Conservation (phyloP, 2,113 vertebrate genomes). For the Nanorana parkeri region DNA sequence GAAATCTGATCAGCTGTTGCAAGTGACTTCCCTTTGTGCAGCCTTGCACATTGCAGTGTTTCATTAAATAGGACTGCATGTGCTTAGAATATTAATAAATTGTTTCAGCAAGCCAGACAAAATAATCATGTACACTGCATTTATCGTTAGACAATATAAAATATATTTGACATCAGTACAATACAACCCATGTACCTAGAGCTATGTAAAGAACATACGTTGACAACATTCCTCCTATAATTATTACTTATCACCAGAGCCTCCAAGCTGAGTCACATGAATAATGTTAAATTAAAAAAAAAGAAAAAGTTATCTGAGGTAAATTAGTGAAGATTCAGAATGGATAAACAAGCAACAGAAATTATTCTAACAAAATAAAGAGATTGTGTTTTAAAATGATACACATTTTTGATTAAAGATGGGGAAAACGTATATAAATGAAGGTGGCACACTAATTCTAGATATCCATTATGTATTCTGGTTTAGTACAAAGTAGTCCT, state of each 20-base stretch:
- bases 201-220: constrained; percentile 20
- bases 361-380: constrained; percentile 23
- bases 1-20: too few species aligned
- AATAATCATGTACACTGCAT: constrained; percentile 28
- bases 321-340: not conserved
- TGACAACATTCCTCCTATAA: constrained; percentile 44
- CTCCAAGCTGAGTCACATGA: constrained; percentile 18
- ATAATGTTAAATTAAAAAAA: constrained; percentile 29
- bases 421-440: constrained; percentile 19
- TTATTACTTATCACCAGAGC: constrained; percentile 41
- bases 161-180: constrained; percentile 43
- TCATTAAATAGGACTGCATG: not conserved
- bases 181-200: constrained; percentile 39
- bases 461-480: constrained; percentile 48
- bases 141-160: constrained; percentile 31
- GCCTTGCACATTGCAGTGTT: too few species aligned
- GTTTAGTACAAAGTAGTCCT: constrained; percentile 47
- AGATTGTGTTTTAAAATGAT: not conserved
- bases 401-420: not conserved
- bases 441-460: constrained; percentile 11
- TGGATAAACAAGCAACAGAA: constrained; percentile 12
- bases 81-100: constrained; percentile 42
- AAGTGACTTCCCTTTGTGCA: too few species aligned
- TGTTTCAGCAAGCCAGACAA: constrained; percentile 26
- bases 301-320: constrained; percentile 20